phyloP scores from a whole-genome alignment of 2,113 vertebrate genomes.

The Progne subis region DNA sequence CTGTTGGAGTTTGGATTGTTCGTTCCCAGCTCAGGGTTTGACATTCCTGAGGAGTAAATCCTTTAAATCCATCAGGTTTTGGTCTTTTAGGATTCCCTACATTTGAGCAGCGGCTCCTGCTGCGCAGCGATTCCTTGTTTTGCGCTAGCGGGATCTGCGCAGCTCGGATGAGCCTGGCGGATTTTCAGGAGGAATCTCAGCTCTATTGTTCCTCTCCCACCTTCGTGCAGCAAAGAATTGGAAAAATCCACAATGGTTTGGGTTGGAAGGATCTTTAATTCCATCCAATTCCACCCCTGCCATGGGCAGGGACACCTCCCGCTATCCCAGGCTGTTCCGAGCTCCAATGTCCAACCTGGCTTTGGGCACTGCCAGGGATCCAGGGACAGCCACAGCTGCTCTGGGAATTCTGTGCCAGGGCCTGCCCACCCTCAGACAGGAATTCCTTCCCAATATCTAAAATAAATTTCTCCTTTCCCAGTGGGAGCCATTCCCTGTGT shows the following conservation, averaged over 20 bases:
- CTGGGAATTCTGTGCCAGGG: neutral
- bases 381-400: too few relatives aligned
- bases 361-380: neutral
- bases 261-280: neutral
- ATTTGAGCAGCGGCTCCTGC: neutral
- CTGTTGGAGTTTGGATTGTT: neutral
- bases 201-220: neutral
- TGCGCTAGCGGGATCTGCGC: fast-evolving
- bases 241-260: neutral
- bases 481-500: neutral
- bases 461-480: fast-evolving
- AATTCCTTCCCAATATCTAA: neutral
- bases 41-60: neutral
- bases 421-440: neutral
- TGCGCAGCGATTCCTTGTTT: neutral
- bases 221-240: neutral
- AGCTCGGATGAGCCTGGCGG: fast-evolving
- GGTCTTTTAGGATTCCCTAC: neutral
- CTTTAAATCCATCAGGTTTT: fast-evolving
- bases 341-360: neutral
- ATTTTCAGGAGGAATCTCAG: neutral
- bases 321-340: neutral
- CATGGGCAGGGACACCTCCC: too few relatives aligned
- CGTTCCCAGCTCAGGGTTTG: neutral
- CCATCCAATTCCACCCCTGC: fast-evolving